These are phyloP conservation scores for Alosa alosa DNA, from an alignment of 2,113 vertebrate genomes.

Conservation along the genomic window DNA sequence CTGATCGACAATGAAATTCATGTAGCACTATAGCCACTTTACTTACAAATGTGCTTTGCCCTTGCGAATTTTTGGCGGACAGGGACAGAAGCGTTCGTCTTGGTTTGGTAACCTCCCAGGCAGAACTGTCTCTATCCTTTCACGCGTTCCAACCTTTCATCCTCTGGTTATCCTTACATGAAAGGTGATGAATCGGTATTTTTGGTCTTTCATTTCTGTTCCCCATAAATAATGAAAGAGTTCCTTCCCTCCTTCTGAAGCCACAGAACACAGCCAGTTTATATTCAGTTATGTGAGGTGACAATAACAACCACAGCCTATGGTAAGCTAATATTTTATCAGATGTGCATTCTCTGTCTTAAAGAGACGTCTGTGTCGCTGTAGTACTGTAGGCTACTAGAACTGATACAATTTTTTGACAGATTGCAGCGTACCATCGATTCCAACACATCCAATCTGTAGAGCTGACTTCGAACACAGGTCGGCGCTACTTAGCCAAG, in stretches of 20 bases:
- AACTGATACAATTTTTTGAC: neutral
- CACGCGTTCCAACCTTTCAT: constrained; percentile 49
- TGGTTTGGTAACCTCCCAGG: constrained; percentile 25
- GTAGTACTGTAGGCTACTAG: neutral
- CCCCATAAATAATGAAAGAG: constrained; percentile 52
- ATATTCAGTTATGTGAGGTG: neutral
- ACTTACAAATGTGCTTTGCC: neutral
- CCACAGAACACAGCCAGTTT: neutral
- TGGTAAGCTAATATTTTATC: neutral
- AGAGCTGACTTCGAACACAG: neutral
- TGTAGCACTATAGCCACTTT: neutral
- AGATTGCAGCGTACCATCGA: neutral
- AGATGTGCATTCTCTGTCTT: neutral
- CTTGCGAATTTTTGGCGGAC: neutral
- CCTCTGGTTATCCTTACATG: constrained; percentile 50
- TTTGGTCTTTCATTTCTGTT: constrained; percentile 30
- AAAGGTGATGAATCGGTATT: constrained; percentile 46
- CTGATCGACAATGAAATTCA: neutral
- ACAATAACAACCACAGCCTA: neutral
- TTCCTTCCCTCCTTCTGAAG: neutral
- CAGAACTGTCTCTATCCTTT: constrained; percentile 30
- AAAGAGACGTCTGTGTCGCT: neutral
- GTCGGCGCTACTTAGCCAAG: constrained; percentile 37
- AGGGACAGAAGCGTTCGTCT: neutral
- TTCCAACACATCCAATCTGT: neutral